Evolutionary conservation across 1,140 invertebrate species (phyloP), one percentile per base, ranked within the genome.

Genomic region (Hycleus cichorii): DNA sequence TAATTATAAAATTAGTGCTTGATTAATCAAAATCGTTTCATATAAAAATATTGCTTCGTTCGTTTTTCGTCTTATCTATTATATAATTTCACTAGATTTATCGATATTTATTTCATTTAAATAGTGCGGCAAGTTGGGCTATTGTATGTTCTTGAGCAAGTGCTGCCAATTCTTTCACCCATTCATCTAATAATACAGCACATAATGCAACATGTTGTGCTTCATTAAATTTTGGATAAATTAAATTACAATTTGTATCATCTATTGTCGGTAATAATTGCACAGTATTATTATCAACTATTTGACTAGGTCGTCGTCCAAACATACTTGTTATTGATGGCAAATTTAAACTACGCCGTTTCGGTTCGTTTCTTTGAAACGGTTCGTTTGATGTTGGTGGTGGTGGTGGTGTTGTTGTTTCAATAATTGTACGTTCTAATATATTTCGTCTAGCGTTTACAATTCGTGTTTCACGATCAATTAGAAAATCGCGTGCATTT

Each of bases 131-230:
- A 58, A 80, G 69, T 58, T 77, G 79, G 49, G 76, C 72, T 51
- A 89, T 79, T n/a, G 85, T 82, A 67, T 97, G 93, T 76, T 97
- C 93, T 75, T 94, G 91, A 56, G 90, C 86, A 46, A 97, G 82
- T 10, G 94, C 91, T 1, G 93, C 88, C 43, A 97, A 75, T 77
- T 97, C 93, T 75, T 95, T 93, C 0, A 95, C 76, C 89, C 94
- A 96, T 73, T 97, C 93, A 66, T 93, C 90, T 47, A 97, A 76
- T 49, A 97, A 74, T 3, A 97, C 85, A n/a, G 91, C 91, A 75
- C 91, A 90, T 54, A 90, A 75, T 2, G 90, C 84, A 49, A 89
- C 81, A 73, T 90, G 66, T 62, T 74, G 69, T 9, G 63, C 63
- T 59, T 73, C 70, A 42, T 64, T 71, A 48, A 72, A 72, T 55